A percentile compares a stretch with the other conserved stretches of the same genome.
Evolutionary conservation across 1,140 invertebrate genomes (phyloP).

Genomic region (Musca vetustissima): DNA sequence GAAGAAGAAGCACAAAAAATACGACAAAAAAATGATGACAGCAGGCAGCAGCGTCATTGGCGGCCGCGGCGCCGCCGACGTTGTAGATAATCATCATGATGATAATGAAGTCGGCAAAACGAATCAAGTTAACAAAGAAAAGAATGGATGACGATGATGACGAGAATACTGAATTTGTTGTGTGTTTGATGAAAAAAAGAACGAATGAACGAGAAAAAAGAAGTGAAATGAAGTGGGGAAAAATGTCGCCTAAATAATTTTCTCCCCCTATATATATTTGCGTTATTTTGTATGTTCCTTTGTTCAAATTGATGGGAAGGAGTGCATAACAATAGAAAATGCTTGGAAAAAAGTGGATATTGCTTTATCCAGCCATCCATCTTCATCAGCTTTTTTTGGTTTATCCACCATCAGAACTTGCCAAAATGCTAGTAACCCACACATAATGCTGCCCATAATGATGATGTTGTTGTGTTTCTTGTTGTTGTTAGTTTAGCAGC

Average conservation of each 20-base stretch:
- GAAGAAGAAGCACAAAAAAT: constrained; percentile 37
- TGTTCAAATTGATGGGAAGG: neutral
- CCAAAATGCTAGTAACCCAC: too few relatives aligned
- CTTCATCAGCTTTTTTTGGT: too few relatives aligned
- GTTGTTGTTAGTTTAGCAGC: neutral
- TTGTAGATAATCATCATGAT: too few relatives aligned
- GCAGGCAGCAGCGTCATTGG: neutral
- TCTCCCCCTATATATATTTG: neutral
- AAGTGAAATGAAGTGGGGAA: constrained; percentile 13
- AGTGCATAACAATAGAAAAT: neutral
- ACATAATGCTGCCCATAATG: too few relatives aligned
- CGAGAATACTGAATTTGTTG: constrained; percentile 6
- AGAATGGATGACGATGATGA: too few relatives aligned
- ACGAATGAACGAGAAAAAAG: too few relatives aligned
- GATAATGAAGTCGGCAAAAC: constrained; percentile 14
- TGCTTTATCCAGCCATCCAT: too few relatives aligned
- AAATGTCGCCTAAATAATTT: constrained; percentile 11
- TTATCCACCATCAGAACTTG: too few relatives aligned
- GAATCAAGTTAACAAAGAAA: constrained; percentile 17
- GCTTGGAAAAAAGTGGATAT: too few relatives aligned
- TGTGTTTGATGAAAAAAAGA: constrained; percentile 2
- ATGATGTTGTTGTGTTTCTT: neutral
- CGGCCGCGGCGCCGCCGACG: neutral
- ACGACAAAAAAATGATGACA: constrained; percentile 42
- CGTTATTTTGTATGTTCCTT: neutral